These are phyloP conservation scores for Ecdyonurus torrentis DNA, from an alignment of 2,888 invertebrate species.

Conservation along the genomic window DNA sequence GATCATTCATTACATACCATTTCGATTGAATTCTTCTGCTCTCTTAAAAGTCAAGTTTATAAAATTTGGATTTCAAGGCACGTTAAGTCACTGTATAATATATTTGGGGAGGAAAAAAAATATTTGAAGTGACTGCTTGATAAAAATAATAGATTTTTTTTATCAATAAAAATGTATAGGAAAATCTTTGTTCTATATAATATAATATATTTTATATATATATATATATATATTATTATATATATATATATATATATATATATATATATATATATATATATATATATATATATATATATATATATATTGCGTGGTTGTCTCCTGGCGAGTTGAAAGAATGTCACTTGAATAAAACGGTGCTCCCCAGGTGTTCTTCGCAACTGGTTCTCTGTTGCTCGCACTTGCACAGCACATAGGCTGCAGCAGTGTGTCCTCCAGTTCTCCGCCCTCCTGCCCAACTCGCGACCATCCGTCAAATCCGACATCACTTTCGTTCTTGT, in stretches of 20 bases:
- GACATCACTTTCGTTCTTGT: neutral
- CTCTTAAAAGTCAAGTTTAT: too few species aligned
- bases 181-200: neutral
- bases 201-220: too few species aligned
- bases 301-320: neutral
- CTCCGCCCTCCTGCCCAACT: too few species aligned
- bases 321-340: neutral
- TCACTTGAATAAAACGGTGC: neutral
- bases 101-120: neutral
- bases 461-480: neutral
- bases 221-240: too few species aligned
- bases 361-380: neutral
- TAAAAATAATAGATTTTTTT: neutral
- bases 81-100: neutral
- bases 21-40: too few species aligned
- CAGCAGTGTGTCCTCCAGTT: too few species aligned
- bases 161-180: neutral
- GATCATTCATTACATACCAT: too few species aligned
- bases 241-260: too few species aligned
- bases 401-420: neutral
- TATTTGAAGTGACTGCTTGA: neutral
- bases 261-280: too few species aligned
- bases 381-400: neutral
- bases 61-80: neutral
- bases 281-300: too few species aligned